Evolutionary conservation across 2,113 vertebrate species (phyloP), one percentile per base, ranked within the genome.

Genomic region (Chunga burmeisteri): DNA sequence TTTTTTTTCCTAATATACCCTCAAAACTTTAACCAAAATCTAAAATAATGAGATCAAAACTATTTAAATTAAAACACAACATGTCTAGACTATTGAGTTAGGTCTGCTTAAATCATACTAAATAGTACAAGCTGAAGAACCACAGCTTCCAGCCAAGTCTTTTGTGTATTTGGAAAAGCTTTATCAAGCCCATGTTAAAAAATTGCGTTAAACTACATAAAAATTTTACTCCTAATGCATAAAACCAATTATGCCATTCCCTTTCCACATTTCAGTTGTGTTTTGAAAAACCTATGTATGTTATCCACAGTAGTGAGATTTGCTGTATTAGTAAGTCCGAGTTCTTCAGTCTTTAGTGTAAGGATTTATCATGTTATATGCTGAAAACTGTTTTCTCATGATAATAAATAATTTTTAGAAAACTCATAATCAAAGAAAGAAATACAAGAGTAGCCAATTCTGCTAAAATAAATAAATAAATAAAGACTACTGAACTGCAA

Each of bases 31-130:
- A 46, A 95, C 75, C 46, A 83, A 91, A 97, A 85, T 86, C 55
- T 91, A 58, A 92, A 91, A 88, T 92, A 97, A 95, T 88, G 71
- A 96, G 88, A 96, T 96, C 63, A 93, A 93, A 96, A 81, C 55
- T 80, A 94, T 92, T 95, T 85, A 95, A 96, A 97, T 94, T 75
- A 83, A 94, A 96, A 79, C 86, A 74, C 53, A 68, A 62, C 59
- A 72, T 63, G 78, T 85, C 92, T 93, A 80, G 81, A 80, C 93
- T 90, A 74, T 40, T 88, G 95, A 93, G 74, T 86, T 95, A 78
- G 42, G 29, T 67, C 92, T 95, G 58, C 46, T 95, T 93, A 93
- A 96, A 46, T 90, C 26, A 8, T 19, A 46, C 80, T 55, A 91
- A 83, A 61, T 53, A 95, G 61, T 47, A 91, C 34, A 88, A 80